Base-by-base conservation (phyloP, 1,140 invertebrate genomes). In the Drosophila trapezifrons region DNA sequence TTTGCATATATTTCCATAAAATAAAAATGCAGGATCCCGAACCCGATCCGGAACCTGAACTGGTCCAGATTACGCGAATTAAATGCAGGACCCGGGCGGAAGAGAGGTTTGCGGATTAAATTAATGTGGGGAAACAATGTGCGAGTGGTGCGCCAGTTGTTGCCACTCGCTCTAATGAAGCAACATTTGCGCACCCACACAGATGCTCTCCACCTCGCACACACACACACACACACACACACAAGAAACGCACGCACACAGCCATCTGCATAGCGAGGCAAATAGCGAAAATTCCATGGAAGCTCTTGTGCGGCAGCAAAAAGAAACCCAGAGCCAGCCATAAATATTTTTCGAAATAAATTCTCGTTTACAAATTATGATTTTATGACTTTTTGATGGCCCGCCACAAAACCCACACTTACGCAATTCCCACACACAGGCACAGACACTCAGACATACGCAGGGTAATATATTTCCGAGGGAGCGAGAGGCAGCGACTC, bases 321-420 rank as follows among this genome's bases (percentile, higher is more conserved):
- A 76, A 65, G 76, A 57, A 84, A 66, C 81, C 81, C 60, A 52
- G 52, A 71, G 52, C 51, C 51, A 47, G 51, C 76, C 80, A 89
- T 87, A 89, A 84, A 89, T 87, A 80, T 89, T 89, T 87, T 87
- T 89, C 73, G 80, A 89, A 87, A 87, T 89, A 87, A 87, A 89
- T 87, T 80, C 84, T 87, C 84, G 84, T 80, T 84, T 84, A 84
- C 84, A 87, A 87, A 87, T 87, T 87, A 87, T 87, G 84, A 84
- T 87, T 87, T 89, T 87, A 87, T 89, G 83, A 87, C 83, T 87
- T 87, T 87, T 87, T 87, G 84, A 87, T 87, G 80, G 83, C 83
- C 64, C 54, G 84, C 82, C 79, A 74, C 83, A 87, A 76, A 76
- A 55, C 79, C 64, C 65, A 78, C 74, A 78, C 75, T 77, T 77